Conservation (phyloP, 2,888 invertebrate genomes). For the Prionchulus punctatus region DNA sequence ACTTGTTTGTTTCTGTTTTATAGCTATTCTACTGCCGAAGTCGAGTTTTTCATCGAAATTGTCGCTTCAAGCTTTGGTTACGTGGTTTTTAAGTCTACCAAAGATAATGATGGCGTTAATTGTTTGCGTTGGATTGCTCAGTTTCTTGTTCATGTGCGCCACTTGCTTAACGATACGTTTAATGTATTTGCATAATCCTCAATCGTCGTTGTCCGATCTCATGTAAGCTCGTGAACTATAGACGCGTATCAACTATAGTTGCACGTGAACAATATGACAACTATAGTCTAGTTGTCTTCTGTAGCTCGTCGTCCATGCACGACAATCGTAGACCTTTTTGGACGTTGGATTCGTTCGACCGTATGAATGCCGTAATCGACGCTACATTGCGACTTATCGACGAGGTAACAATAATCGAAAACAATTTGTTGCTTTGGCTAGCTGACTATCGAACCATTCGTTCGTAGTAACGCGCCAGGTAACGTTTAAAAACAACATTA, state of each 20-base stretch:
- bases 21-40: no score
- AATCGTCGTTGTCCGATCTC: background rate
- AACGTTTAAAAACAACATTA: background rate
- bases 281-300: no score
- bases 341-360: background rate
- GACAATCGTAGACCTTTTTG: background rate
- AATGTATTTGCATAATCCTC: slow-evolving; percentile 5
- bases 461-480: background rate
- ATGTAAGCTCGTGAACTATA: background rate
- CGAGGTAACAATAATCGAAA: no score
- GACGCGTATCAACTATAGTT: no score
- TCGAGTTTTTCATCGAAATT: background rate
- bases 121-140: slow-evolving; percentile 3
- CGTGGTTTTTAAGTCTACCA: slow-evolving; percentile 8
- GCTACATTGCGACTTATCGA: background rate
- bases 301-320: no score
- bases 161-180: slow-evolving; percentile 4
- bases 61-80: background rate
- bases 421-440: no score
- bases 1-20: no score
- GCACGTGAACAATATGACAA: no score
- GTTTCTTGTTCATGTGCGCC: slow-evolving; percentile 7
- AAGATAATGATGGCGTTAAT: slow-evolving; percentile 4
- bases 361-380: slow-evolving; percentile 1
- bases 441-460: no score